A percentile compares a stretch with the other conserved stretches of the same genome.
Evolutionary conservation across 2,888 invertebrate species (phyloP).

Genomic region (Tupiocoris notatus): DNA sequence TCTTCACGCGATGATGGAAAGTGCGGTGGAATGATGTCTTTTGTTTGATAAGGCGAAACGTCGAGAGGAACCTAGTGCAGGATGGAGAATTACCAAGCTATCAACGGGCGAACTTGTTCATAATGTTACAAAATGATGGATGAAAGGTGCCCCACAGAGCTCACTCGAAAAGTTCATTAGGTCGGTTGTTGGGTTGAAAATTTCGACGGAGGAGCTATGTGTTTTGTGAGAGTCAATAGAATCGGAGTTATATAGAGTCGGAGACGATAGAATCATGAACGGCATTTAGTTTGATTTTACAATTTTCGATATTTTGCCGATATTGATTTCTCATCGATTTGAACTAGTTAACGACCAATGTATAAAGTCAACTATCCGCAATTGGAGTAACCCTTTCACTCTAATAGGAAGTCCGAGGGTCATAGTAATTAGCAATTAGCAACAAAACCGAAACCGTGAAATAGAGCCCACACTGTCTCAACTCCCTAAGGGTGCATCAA

Average conservation of each 20-base stretch:
- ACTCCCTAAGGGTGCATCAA: conserved; percentile 26
- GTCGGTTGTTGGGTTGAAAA: background rate
- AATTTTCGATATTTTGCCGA: too few species aligned
- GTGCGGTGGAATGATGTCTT: background rate
- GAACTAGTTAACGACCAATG: too few species aligned
- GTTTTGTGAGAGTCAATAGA: too few species aligned
- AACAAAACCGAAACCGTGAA: conserved; percentile 32
- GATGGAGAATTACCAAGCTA: background rate
- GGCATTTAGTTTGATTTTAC: too few species aligned
- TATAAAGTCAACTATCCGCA: too few species aligned
- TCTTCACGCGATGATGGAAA: conserved; percentile 5
- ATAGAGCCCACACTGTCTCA: conserved; percentile 12
- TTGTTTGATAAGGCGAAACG: conserved; percentile 27
- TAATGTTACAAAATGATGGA: conserved; percentile 17
- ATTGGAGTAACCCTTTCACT: background rate
- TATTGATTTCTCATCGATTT: too few species aligned
- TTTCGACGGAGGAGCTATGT: too few species aligned
- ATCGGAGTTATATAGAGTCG: too few species aligned
- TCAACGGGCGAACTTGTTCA: conserved; percentile 8
- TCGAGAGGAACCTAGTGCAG: background rate
- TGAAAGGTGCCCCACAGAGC: background rate
- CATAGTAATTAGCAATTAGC: background rate
- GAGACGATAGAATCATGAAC: too few species aligned
- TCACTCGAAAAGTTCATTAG: background rate
- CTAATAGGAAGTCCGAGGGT: background rate